Percentiles rank a stretch among this genome's conserved stretches.
These are phyloP conservation scores for Diachrysia chrysitis DNA, from an alignment of 2,888 invertebrate species.

Conservation along the genomic window DNA sequence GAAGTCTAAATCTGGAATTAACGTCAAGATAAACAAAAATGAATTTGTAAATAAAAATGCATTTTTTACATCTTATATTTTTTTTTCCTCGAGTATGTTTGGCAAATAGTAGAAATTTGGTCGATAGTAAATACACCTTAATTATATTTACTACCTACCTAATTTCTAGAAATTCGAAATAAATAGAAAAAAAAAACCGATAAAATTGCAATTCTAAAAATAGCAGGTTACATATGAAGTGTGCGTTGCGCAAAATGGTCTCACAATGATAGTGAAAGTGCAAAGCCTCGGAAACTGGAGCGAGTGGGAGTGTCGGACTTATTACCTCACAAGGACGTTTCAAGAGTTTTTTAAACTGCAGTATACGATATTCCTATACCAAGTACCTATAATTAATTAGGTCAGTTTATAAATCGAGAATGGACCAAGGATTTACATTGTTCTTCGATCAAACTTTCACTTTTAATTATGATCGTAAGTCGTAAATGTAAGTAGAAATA, in stretches of 20 bases:
- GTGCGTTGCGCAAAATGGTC: constrained; percentile 76
- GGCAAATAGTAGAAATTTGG: too few relatives aligned
- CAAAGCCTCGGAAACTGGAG: constrained; percentile 78
- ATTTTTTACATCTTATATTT: constrained; percentile 38
- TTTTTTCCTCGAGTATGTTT: constrained; percentile 13
- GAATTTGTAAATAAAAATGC: constrained; percentile 48
- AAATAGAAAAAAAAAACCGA: not conserved
- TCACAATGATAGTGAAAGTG: constrained; percentile 87
- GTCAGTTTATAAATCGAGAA: constrained; percentile 20
- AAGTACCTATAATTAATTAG: constrained; percentile 34
- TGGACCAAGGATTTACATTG: constrained; percentile 35
- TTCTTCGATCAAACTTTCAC: constrained; percentile 29
- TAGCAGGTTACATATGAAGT: constrained; percentile 61
- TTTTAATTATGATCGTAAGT: constrained; percentile 15
- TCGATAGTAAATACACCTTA: too few relatives aligned
- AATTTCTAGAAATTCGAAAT: too few relatives aligned
- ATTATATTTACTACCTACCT: too few relatives aligned
- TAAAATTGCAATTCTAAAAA: constrained; percentile 20
- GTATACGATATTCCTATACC: constrained; percentile 47
- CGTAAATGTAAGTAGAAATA: not conserved
- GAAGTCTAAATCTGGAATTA: constrained; percentile 10
- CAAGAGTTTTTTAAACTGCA: constrained; percentile 63
- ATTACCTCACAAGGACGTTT: constrained; percentile 84
- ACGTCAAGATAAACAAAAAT: constrained; percentile 25
- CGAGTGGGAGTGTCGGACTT: constrained; percentile 76